These are phyloP conservation scores for Acanthoscelides obtectus DNA, from an alignment of 2,888 invertebrate genomes.

Conservation along the genomic window DNA sequence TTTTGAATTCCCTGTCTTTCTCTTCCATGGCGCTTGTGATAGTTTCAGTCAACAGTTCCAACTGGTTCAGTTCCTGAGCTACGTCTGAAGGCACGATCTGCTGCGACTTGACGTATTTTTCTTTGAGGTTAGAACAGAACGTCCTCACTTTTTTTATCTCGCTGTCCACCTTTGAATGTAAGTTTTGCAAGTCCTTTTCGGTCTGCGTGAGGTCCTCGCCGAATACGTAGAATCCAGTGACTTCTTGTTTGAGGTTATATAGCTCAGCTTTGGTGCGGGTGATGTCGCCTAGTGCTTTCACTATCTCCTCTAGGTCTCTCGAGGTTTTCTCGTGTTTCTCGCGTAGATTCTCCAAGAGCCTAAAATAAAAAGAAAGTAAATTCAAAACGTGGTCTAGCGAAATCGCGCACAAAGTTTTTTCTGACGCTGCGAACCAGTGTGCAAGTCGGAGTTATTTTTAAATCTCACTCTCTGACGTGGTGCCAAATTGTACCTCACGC, in stretches of 20 bases:
- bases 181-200: slow-evolving; percentile 56
- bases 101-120: slow-evolving; percentile 58
- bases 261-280: slow-evolving; percentile 65
- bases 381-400: neutral
- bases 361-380: slow-evolving; percentile 41
- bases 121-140: slow-evolving; percentile 57
- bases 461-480: neutral
- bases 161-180: slow-evolving; percentile 56
- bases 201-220: slow-evolving; percentile 65
- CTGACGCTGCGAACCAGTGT: neutral
- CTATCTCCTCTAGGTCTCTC: slow-evolving; percentile 72
- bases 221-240: slow-evolving; percentile 71
- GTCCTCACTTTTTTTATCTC: slow-evolving; percentile 55
- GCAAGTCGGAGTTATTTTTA: slow-evolving; percentile 1
- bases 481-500: neutral
- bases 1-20: slow-evolving; percentile 81
- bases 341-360: slow-evolving; percentile 75
- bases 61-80: slow-evolving; percentile 71
- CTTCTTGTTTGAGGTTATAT: slow-evolving; percentile 61
- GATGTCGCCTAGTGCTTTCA: slow-evolving; percentile 65
- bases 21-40: slow-evolving; percentile 79
- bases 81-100: slow-evolving; percentile 69
- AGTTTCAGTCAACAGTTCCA: slow-evolving; percentile 78
- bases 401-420: neutral
- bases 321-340: slow-evolving; percentile 70